A percentile compares a stretch with the other conserved stretches of the same genome.
phyloP scores from a whole-genome alignment of 2,113 vertebrate genomes.

The Pollimyrus isidori region DNA sequence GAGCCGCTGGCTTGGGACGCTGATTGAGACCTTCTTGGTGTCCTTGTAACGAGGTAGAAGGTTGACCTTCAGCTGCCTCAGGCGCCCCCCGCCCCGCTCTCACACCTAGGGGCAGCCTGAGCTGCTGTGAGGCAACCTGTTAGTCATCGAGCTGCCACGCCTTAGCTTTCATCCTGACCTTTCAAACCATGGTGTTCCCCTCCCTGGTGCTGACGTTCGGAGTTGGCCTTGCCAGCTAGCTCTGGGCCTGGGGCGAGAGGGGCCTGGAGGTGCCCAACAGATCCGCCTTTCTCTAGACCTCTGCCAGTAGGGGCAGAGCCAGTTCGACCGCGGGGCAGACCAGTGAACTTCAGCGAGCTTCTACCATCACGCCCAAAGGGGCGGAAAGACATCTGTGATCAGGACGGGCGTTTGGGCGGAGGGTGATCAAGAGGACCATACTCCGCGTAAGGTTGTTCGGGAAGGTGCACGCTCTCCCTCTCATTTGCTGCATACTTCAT shows the following conservation, averaged over 20 bases:
- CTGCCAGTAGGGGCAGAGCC: background rate
- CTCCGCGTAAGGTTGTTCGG: background rate
- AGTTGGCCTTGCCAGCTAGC: background rate
- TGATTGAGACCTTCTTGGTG: background rate
- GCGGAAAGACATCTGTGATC: background rate
- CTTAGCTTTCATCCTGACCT: background rate
- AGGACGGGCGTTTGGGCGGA: background rate
- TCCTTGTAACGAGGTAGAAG: background rate
- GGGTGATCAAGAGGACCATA: background rate
- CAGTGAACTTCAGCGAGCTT: background rate
- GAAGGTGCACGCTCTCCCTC: background rate
- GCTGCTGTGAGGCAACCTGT: conserved; percentile 17
- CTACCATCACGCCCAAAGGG: background rate
- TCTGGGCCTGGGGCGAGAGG: background rate
- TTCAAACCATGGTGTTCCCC: background rate
- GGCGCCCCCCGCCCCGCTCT: background rate
- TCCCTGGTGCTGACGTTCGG: background rate
- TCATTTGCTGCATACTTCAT: background rate
- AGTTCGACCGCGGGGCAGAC: background rate
- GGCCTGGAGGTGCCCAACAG: background rate
- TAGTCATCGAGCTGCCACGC: background rate
- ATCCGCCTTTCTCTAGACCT: background rate
- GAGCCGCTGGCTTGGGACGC: background rate
- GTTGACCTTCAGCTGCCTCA: background rate
- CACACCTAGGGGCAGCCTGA: background rate